Evolutionary conservation across 2,888 invertebrate species (phyloP), one percentile per base, ranked within the genome.

Genomic region (Thalpophila matura): DNA sequence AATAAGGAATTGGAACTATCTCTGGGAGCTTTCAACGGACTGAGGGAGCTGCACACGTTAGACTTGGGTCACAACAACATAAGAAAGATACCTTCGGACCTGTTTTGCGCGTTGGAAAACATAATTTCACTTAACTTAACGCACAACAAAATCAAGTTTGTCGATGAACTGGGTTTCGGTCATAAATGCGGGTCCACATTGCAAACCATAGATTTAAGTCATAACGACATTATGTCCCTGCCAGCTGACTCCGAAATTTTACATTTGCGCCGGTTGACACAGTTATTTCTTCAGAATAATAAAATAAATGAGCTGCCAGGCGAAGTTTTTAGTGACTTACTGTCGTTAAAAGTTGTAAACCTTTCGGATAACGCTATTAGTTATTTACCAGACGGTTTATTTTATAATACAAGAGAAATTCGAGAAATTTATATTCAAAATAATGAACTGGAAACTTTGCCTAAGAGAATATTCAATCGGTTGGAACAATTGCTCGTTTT

Each of bases 91-190:
- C 98, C 98, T 1, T 97, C 97, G 56, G 97, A 97, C 84, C 95
- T 96, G 77, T 97, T 98, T 87, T 98, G 98, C 91, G 96, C 97
- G 10, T 92, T 98, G 86, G 96, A 96, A 82, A 98, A 97, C 87
- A 95, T 98, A 68, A 97, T 98, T 88, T 96, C 97, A 63, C 94
- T 99, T 31, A 98, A 99, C 93, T 94, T 98, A 83, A 98, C 98
- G 24, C 96, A 96, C 62, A 99, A 98, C 93, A 97, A 97, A 81
- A 96, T 99, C 60, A 96, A 97, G 77, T 97, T 97, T 80, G 96
- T 97, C 3, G 97, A 97, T 80, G 96, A 97, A 81, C 91, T 98
- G 71, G 98, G 98, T 22, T 96, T 98, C 84, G 94, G 94, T 38
- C 91, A 94, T 81, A 93, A 93, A 84, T 94, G 95, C 74, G 96